Conservation (phyloP, 2,888 invertebrate genomes). For the Rhagium mordax region DNA sequence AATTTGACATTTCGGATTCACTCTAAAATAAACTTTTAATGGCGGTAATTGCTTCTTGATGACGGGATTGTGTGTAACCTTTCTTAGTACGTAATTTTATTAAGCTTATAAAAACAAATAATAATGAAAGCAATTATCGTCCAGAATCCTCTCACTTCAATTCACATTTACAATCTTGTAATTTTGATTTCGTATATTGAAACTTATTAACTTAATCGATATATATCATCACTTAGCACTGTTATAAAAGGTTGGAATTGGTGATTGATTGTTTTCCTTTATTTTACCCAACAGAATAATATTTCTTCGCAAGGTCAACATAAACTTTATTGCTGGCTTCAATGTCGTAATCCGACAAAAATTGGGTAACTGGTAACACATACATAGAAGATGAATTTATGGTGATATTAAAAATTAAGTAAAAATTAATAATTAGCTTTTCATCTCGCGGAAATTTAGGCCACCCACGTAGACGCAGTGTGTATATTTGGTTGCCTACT, state of each 20-base stretch:
- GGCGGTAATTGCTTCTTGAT: not conserved
- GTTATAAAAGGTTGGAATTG: constrained; percentile 2
- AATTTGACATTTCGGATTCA: not conserved
- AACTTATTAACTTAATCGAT: not conserved
- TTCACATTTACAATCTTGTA: constrained; percentile 11
- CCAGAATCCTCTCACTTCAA: not conserved
- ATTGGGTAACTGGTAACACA: too few species aligned
- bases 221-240: not conserved
- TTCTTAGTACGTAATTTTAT: not conserved
- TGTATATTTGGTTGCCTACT: too few species aligned
- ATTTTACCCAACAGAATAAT: constrained; percentile 1
- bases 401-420: too few species aligned
- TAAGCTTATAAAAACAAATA: not conserved
- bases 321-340: not conserved
- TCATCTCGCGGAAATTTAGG: too few species aligned
- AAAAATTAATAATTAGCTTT: too few species aligned
- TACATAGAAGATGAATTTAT: too few species aligned
- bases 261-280: constrained; percentile 15
- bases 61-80: not conserved
- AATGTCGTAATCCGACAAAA: not conserved
- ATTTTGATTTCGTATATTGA: constrained; percentile 1
- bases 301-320: not conserved
- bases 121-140: not conserved
- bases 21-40: not conserved
- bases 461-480: too few species aligned